Percentiles rank a stretch among this genome's conserved stretches.
These are phyloP conservation scores for Manis pentadactyla DNA, from an alignment of 2,797 vertebrate genomes.

Conservation along the genomic window DNA sequence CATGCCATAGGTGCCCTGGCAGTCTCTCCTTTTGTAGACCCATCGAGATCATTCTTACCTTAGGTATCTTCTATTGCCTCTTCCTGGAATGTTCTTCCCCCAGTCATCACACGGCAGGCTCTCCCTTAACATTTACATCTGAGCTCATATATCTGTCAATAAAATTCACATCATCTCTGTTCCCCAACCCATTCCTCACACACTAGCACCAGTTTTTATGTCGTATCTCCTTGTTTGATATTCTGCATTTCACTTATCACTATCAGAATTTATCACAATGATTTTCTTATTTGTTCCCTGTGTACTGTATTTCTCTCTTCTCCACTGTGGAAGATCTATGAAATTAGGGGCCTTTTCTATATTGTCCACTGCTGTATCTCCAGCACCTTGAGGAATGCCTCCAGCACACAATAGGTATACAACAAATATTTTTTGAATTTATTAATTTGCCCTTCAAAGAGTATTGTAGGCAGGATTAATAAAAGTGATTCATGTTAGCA, in stretches of 20 bases:
- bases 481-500: neutral
- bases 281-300: neutral
- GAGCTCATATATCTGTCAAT: neutral
- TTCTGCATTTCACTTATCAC: neutral
- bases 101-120: neutral
- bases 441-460: neutral
- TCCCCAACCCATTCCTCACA: neutral
- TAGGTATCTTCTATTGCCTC: neutral
- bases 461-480: neutral
- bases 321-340: neutral
- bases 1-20: neutral
- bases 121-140: neutral
- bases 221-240: neutral
- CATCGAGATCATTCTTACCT: neutral
- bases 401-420: neutral
- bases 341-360: neutral
- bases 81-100: neutral
- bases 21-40: neutral
- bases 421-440: neutral
- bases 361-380: neutral
- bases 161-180: neutral
- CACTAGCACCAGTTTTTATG: neutral
- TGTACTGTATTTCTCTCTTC: neutral
- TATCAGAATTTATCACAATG: neutral
- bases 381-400: neutral